Conservation (phyloP, 2,888 invertebrate genomes). For the Lypha dubia region DNA sequence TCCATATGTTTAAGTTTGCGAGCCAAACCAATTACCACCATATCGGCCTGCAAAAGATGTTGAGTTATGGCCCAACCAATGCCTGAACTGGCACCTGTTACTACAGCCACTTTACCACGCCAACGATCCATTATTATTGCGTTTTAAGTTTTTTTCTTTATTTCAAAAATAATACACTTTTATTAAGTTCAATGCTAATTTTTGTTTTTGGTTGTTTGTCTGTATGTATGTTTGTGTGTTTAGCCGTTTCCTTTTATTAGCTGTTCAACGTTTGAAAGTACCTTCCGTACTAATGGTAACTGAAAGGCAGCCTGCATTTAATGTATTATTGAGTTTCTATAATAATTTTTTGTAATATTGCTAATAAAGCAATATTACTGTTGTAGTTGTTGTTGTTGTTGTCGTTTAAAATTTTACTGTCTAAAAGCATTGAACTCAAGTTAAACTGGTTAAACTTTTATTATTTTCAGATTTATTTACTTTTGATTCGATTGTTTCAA, state of each 20-base stretch:
- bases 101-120: conserved; percentile 84
- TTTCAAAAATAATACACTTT: conserved; percentile 10
- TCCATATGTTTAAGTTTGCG: conserved; percentile 83
- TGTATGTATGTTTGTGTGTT: too few species aligned
- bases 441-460: conserved; percentile 69
- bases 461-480: conserved; percentile 48
- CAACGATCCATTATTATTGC: conserved; percentile 78
- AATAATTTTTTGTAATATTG: conserved; percentile 46
- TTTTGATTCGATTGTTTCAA: conserved; percentile 36
- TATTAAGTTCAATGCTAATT: conserved; percentile 24
- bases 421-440: conserved; percentile 72
- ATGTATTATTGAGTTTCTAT: conserved; percentile 65
- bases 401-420: conserved; percentile 61
- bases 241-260: conserved; percentile 42
- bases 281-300: conserved; percentile 55
- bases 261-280: conserved; percentile 67
- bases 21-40: conserved; percentile 85
- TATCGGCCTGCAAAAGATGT: conserved; percentile 83
- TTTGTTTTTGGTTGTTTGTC: too few species aligned
- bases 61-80: conserved; percentile 84
- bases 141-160: not conserved
- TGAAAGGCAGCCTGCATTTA: conserved; percentile 57
- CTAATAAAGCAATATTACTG: conserved; percentile 34
- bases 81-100: conserved; percentile 86
- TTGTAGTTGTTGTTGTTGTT: too few species aligned